These are phyloP conservation scores for Andrena haemorrhoa DNA, from an alignment of 2,888 invertebrate genomes.

Conservation along the genomic window DNA sequence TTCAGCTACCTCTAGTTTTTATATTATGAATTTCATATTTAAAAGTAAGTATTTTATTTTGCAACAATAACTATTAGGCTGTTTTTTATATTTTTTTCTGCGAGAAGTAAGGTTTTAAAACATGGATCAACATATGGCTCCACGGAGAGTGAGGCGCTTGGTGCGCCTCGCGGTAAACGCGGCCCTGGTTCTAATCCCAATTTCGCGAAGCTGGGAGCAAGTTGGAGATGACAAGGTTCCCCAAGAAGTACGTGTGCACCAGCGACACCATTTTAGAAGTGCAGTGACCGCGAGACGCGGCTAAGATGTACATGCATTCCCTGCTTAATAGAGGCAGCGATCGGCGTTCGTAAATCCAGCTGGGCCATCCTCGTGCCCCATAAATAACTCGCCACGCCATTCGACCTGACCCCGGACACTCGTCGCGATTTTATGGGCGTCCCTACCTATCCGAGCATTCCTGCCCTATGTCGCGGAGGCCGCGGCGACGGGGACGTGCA, in stretches of 20 bases:
- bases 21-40: too few relatives aligned
- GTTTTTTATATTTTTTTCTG: too few relatives aligned
- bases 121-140: too few relatives aligned
- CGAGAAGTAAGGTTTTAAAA: too few relatives aligned
- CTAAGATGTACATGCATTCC: conserved; percentile 57
- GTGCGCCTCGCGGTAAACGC: too few relatives aligned
- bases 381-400: conserved; percentile 68
- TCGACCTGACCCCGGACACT: conserved; percentile 45
- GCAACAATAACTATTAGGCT: too few relatives aligned
- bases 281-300: conserved; percentile 32
- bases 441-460: conserved; percentile 1
- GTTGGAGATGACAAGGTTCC: not conserved
- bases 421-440: conserved; percentile 51
- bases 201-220: not conserved
- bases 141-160: too few relatives aligned
- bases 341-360: conserved; percentile 65
- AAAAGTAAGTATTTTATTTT: too few relatives aligned
- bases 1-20: too few relatives aligned
- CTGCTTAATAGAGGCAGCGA: conserved; percentile 54
- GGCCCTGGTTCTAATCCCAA: not conserved
- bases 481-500: not conserved
- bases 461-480: not conserved
- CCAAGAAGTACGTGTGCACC: conserved; percentile 17
- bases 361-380: conserved; percentile 48
- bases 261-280: conserved; percentile 44